Evolutionary conservation across 1,140 invertebrate genomes (phyloP).

Genomic region (Pogonus chalceus): DNA sequence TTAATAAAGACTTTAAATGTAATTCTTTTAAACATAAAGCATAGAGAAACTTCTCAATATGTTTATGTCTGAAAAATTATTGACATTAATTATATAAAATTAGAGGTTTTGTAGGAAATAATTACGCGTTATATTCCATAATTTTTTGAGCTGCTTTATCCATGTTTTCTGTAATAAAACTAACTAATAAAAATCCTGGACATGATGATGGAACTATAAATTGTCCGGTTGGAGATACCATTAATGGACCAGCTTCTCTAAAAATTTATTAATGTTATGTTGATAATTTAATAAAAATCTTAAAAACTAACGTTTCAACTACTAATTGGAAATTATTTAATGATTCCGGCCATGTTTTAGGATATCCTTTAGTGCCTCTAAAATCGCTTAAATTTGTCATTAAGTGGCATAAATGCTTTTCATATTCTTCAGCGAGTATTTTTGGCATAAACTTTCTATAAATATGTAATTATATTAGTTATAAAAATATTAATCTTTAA

Average conservation of each 20-base stretch:
- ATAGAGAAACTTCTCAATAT: conserved; percentile 61
- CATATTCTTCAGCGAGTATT: conserved; percentile 72
- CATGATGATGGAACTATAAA: conserved; percentile 85
- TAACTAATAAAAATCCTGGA: conserved; percentile 71
- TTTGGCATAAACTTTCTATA: conserved; percentile 82
- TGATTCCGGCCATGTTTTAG: conserved; percentile 56
- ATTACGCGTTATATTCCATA: conserved; percentile 65
- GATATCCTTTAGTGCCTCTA: conserved; percentile 55
- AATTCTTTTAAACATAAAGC: conserved; percentile 54
- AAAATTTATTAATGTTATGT: conserved; percentile 21
- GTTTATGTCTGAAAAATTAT: conserved; percentile 54
- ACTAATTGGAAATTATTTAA: conserved; percentile 71
- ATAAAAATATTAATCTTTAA: conserved; percentile 9
- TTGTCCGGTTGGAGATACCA: conserved; percentile 87
- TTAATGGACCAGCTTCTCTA: conserved; percentile 80
- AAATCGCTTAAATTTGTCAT: conserved; percentile 77
- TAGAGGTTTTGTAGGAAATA: conserved; percentile 14
- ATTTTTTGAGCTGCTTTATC: conserved; percentile 58
- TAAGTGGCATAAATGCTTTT: conserved; percentile 66
- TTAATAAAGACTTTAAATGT: conserved; percentile 57
- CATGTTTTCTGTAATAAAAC: conserved; percentile 71
- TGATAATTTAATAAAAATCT: conserved; percentile 16
- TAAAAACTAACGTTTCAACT: conserved; percentile 83
- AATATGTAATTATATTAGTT: conserved; percentile 16
- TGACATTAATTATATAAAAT: conserved; percentile 12